Conservation (phyloP, 2,888 invertebrate species). For the Nesidiocoris tenuis region DNA sequence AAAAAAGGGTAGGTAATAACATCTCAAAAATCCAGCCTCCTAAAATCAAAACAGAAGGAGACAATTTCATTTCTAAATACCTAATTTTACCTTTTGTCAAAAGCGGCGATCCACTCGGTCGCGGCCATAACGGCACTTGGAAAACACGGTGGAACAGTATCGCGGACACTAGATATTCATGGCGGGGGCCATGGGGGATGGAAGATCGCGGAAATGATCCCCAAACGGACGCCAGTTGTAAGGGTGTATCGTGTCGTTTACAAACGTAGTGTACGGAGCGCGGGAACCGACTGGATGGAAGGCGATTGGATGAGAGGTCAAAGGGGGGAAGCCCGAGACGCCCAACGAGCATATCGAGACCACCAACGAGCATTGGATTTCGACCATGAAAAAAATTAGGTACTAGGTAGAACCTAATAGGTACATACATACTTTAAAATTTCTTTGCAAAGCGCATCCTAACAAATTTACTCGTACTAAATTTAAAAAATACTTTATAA, state of each 20-base stretch:
- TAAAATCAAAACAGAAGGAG: too few species aligned
- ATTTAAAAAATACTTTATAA: too few species aligned
- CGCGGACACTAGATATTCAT: conserved; percentile 18
- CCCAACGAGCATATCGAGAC: not conserved
- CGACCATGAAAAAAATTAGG: too few species aligned
- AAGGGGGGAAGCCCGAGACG: not conserved
- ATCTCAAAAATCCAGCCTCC: too few species aligned
- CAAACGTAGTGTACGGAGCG: conserved; percentile 23
- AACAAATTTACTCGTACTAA: too few species aligned
- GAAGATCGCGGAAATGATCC: conserved; percentile 18
- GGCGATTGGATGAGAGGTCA: not conserved
- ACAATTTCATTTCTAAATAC: too few species aligned
- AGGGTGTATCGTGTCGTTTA: not conserved
- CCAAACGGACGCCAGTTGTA: conserved; percentile 2
- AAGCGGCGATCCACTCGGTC: conserved; percentile 61
- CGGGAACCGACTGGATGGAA: conserved; percentile 30
- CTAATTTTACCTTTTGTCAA: conserved; percentile 59
- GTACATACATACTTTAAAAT: too few species aligned
- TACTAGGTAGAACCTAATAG: too few species aligned
- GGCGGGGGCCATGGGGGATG: not conserved
- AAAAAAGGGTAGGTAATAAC: too few species aligned
- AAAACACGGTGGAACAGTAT: conserved; percentile 63
- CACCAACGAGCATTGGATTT: too few species aligned
- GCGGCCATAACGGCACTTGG: conserved; percentile 62
- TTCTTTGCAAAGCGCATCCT: too few species aligned